A percentile compares a stretch with the other conserved stretches of the same genome.
phyloP scores from a whole-genome alignment of 2,888 invertebrate genomes.

The Lathronympha strigana region DNA sequence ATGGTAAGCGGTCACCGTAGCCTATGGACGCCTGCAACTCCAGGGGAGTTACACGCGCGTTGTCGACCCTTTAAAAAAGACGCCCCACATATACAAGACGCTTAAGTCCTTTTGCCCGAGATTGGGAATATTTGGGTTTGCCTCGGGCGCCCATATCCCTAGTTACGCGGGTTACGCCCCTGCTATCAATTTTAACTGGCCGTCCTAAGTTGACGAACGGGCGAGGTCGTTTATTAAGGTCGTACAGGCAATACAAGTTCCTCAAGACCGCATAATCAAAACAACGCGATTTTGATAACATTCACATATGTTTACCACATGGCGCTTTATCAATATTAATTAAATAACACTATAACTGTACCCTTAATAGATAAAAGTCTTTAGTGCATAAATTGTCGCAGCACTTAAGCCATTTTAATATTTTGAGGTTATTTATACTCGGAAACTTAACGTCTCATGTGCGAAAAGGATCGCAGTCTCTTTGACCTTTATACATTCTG shows the following conservation, averaged over 20 bases:
- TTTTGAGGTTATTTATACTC: not conserved
- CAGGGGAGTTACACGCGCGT: too few relatives aligned
- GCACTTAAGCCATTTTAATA: not conserved
- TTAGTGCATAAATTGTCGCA: not conserved
- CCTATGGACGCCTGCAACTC: too few relatives aligned
- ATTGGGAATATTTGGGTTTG: too few relatives aligned
- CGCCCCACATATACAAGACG: too few relatives aligned
- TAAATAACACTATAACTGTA: slow-evolving; percentile 30
- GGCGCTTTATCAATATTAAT: slow-evolving; percentile 27
- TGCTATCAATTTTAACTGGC: too few relatives aligned
- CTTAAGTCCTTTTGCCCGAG: too few relatives aligned
- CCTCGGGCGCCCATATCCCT: too few relatives aligned
- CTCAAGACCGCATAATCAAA: slow-evolving; percentile 30
- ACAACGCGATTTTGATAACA: slow-evolving; percentile 38
- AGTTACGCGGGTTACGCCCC: too few relatives aligned
- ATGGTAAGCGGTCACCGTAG: too few relatives aligned
- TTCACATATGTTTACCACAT: slow-evolving; percentile 35
- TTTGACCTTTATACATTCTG: not conserved
- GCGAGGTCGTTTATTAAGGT: slow-evolving; percentile 29
- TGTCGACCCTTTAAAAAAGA: too few relatives aligned
- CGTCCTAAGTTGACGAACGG: not conserved
- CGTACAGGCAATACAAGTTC: slow-evolving; percentile 17
- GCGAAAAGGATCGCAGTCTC: not conserved
- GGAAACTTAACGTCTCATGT: not conserved
- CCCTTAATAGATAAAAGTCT: not conserved